Evolutionary conservation across 92 coral and sea anemone species (phyloP), one percentile per base, ranked within the genome.

Genomic region (Muricea muricata): DNA sequence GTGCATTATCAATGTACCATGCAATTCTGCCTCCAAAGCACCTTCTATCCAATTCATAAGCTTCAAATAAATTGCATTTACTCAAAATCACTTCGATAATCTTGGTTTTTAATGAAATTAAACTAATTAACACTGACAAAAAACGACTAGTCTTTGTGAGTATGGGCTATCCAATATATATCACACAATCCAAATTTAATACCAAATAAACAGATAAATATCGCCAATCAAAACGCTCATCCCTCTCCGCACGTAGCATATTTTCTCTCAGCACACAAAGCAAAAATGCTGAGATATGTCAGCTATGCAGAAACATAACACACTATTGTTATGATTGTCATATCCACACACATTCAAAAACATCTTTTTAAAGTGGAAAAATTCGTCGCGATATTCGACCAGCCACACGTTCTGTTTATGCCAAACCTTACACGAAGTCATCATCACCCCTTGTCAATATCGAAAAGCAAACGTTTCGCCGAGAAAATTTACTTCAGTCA

Each of bases 391-490:
- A 52, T 52, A 52, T 52, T 52, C 29, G 76, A 70, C 33, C 25
- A 5, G 0, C 14, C 11, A 35, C 35, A 13, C 18, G 25, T 24
- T 37, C 14, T 70, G 76, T 18, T 33, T 70, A 63, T 28, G 6
- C 15, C 28, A 26, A 29, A 63, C 32, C 7, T 28, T 14, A 63
- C 8, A 9, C 15, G 31, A 45, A 26, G 39, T 7, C 52, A 47
- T 75, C 65, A 75, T 20, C 46, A 50, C 65, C 65, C 40, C 31
- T 32, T 25, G 42, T 25, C 65, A 35, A 48, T 47, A 75, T 26
- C 14, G 34, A 47, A 34, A 47, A 23, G 24, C 65, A 75, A 52
- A 57, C 35, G n/a, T 41, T 70, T 70, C 24, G 31, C 35, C 6
- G 21, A 0, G 35, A 65, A 24, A 65, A 7, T 65, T 4, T 65